Evolutionary conservation across 2,113 vertebrate species (phyloP).

Genomic region (Callaeas wilsoni): DNA sequence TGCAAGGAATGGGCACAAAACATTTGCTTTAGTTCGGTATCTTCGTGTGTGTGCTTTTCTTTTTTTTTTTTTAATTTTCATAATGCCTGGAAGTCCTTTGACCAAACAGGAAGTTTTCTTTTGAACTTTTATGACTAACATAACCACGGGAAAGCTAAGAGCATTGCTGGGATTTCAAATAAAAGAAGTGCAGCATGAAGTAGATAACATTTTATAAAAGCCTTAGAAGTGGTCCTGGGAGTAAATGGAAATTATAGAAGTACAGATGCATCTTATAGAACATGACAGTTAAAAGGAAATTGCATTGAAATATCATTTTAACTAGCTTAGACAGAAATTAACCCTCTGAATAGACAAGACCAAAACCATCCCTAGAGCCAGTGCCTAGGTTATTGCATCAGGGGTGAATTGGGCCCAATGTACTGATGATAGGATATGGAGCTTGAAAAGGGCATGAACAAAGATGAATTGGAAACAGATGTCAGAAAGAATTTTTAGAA

Average conservation of each 20-base stretch:
- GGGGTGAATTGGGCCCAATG: neutral
- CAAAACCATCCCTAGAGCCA: neutral
- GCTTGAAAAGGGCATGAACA: neutral
- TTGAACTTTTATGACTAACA: neutral
- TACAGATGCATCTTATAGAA: neutral
- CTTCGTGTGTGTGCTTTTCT: neutral
- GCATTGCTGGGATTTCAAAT: neutral
- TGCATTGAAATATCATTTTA: constrained; percentile 1
- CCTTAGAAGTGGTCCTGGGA: neutral
- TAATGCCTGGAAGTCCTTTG: neutral
- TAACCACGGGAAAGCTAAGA: neutral
- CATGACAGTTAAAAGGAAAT: neutral
- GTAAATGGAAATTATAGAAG: neutral
- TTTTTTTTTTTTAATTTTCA: neutral
- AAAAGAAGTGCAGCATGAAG: neutral
- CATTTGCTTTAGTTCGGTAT: neutral
- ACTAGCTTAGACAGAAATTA: constrained; percentile 3
- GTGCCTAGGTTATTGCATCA: neutral
- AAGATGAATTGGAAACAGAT: constrained; percentile 11
- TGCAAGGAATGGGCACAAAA: neutral
- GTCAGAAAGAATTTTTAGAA: constrained; percentile 21
- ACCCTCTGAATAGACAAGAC: neutral
- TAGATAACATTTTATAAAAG: neutral
- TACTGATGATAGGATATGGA: neutral
- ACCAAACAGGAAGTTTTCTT: neutral